These are phyloP conservation scores for Hartigia nigra DNA, from an alignment of 2,888 invertebrate species.

Conservation along the genomic window DNA sequence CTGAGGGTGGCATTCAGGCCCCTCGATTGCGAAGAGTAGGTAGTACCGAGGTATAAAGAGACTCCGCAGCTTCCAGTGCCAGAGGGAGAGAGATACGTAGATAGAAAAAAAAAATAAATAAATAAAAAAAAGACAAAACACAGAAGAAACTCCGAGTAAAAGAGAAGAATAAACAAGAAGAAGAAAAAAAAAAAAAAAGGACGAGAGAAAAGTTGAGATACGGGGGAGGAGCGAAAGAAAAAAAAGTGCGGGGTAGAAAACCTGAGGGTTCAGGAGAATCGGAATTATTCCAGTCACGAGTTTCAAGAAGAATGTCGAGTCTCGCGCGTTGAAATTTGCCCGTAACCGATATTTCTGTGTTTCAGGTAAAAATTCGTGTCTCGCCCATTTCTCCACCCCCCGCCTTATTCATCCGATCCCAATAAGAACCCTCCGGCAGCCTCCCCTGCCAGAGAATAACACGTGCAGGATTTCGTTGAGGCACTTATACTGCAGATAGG, in stretches of 20 bases:
- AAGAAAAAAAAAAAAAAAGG: not conserved
- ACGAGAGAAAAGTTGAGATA: constrained; percentile 25
- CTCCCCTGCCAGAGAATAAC: not conserved
- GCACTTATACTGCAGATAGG: not conserved
- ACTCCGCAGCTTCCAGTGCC: constrained; percentile 27
- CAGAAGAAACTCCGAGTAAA: constrained; percentile 13
- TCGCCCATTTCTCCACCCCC: not conserved
- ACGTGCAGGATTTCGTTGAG: not conserved
- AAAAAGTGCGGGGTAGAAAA: not conserved
- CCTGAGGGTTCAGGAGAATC: not conserved
- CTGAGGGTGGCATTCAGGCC: constrained; percentile 3
- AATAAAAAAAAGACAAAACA: constrained; percentile 24
- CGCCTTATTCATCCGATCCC: not conserved
- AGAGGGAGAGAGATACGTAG: constrained; percentile 32
- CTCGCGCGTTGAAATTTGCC: constrained; percentile 21
- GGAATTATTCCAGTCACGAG: not conserved
- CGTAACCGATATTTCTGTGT: constrained; percentile 34
- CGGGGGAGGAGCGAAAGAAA: constrained; percentile 4
- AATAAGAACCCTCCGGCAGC: not conserved
- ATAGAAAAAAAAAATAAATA: no score
- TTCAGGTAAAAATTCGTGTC: constrained; percentile 4
- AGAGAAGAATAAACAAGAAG: constrained; percentile 6
- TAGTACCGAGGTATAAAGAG: constrained; percentile 39
- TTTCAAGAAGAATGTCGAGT: not conserved
- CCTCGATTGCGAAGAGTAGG: constrained; percentile 21